phyloP scores from a whole-genome alignment of 2,888 invertebrate genomes.

The Epiblema foenella region DNA sequence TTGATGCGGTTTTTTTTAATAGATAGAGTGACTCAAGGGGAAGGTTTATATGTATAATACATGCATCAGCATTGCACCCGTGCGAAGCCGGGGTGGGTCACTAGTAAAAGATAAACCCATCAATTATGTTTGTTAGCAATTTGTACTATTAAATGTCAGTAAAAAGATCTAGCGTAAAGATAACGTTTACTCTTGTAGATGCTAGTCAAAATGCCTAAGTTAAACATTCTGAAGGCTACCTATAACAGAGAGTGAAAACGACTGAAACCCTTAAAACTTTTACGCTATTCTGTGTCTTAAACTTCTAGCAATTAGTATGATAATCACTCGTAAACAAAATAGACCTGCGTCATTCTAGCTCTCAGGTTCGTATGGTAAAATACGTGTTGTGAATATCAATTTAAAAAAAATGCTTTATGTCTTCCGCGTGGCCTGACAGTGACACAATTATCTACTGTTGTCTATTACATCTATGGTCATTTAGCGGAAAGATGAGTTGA shows the following conservation, averaged over 20 bases:
- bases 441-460: background rate
- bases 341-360: background rate
- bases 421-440: background rate
- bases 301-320: no score
- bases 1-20: no score
- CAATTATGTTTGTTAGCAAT: background rate
- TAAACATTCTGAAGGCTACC: no score
- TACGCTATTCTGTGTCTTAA: no score
- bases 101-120: background rate
- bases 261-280: no score
- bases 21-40: no score
- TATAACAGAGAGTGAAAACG: no score
- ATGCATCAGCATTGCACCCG: no score
- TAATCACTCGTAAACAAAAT: background rate
- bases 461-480: no score
- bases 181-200: background rate
- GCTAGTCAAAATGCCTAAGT: background rate
- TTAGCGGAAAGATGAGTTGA: no score
- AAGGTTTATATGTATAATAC: no score
- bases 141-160: background rate
- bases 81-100: no score
- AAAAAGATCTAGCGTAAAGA: background rate
- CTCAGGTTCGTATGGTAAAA: background rate
- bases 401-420: background rate
- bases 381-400: conserved; percentile 1